phyloP scores from a whole-genome alignment of 2,113 vertebrate genomes.

The Toxotes chatareus region DNA sequence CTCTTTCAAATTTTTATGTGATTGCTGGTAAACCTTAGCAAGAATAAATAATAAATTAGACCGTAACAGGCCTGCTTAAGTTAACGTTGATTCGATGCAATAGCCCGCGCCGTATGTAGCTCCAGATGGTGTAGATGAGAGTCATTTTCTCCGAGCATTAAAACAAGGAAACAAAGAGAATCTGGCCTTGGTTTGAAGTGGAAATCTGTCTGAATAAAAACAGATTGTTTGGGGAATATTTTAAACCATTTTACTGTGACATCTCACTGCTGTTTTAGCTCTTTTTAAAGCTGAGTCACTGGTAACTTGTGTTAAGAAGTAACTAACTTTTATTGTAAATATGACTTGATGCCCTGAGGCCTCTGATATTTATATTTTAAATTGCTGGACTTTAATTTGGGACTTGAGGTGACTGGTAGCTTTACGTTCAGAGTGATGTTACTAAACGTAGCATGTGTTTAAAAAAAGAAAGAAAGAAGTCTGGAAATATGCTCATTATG shows the following conservation, averaged over 20 bases:
- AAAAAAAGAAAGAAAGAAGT: neutral
- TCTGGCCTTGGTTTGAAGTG: neutral
- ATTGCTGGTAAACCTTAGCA: slow-evolving; percentile 37
- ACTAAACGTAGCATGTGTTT: slow-evolving; percentile 18
- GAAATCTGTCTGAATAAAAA: neutral
- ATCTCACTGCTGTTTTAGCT: neutral
- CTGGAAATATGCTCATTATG: slow-evolving; percentile 8
- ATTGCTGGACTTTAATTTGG: neutral
- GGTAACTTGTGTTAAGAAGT: neutral
- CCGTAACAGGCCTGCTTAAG: slow-evolving; percentile 33
- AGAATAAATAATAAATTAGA: slow-evolving; percentile 58
- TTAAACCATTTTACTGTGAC: neutral
- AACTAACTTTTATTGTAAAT: slow-evolving; percentile 4
- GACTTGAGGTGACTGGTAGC: neutral
- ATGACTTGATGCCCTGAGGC: neutral
- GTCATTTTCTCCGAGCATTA: slow-evolving; percentile 10
- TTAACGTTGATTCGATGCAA: slow-evolving; percentile 42
- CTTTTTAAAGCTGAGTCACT: neutral
- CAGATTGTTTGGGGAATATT: neutral
- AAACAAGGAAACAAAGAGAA: neutral
- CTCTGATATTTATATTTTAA: neutral
- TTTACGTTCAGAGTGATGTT: neutral
- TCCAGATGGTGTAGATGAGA: slow-evolving; percentile 3
- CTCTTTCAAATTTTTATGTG: slow-evolving; percentile 33
- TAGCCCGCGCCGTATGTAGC: slow-evolving; percentile 24